phyloP scores from a whole-genome alignment of 2,888 invertebrate genomes.

The Dione juno region DNA sequence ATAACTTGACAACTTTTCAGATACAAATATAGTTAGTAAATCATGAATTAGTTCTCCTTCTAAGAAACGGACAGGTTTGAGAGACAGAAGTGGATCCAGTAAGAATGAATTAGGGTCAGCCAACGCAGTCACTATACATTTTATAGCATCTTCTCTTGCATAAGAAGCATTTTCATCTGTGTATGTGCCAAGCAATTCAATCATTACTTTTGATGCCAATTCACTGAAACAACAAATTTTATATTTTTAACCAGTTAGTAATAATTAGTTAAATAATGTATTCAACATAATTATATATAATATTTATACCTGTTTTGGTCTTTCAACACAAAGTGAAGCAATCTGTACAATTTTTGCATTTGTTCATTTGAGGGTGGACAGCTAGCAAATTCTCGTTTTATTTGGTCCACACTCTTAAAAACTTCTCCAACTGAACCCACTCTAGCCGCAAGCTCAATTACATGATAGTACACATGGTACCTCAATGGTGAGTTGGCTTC shows the following conservation, averaged over 20 bases:
- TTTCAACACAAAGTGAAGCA: slow-evolving; percentile 94
- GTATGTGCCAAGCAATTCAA: slow-evolving; percentile 97
- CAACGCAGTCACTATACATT: slow-evolving; percentile 97
- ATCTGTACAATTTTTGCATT: slow-evolving; percentile 94
- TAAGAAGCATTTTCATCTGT: slow-evolving; percentile 98
- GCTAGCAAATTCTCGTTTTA: slow-evolving; percentile 90
- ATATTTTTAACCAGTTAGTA: neutral
- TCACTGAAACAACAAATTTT: slow-evolving; percentile 84
- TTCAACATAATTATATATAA: neutral
- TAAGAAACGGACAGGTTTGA: slow-evolving; percentile 97
- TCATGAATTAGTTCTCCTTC: slow-evolving; percentile 98
- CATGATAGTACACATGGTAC: slow-evolving; percentile 96
- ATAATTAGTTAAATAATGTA: neutral
- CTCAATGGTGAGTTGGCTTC: slow-evolving; percentile 92
- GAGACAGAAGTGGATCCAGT: slow-evolving; percentile 94
- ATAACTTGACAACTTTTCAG: slow-evolving; percentile 96
- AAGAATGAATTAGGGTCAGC: slow-evolving; percentile 98
- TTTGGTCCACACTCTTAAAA: slow-evolving; percentile 91
- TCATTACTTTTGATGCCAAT: slow-evolving; percentile 97
- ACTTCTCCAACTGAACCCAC: slow-evolving; percentile 93
- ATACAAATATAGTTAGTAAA: slow-evolving; percentile 96
- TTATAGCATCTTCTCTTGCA: slow-evolving; percentile 97
- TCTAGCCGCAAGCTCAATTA: slow-evolving; percentile 94
- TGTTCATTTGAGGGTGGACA: slow-evolving; percentile 94
- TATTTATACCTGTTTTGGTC: slow-evolving; percentile 89